Conservation (phyloP, 2,113 vertebrate genomes). For the Mellivora capensis region DNA sequence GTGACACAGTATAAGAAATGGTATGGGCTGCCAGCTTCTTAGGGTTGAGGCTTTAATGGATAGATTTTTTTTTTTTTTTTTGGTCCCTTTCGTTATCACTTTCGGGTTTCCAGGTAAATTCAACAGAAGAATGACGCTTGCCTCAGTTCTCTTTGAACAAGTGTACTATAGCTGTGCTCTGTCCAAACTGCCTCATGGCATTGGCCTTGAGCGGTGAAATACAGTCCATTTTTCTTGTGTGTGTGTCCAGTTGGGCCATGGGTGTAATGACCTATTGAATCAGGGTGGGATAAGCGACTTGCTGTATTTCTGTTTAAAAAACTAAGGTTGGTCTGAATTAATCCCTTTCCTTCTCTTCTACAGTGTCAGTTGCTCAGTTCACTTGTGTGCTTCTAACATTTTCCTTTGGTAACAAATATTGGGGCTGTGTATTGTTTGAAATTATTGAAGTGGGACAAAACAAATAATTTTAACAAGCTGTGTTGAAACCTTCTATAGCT, state of each 20-base stretch:
- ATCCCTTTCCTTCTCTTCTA: neutral
- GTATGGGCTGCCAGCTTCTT: neutral
- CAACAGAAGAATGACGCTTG: neutral
- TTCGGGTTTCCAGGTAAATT: neutral
- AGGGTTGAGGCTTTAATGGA: neutral
- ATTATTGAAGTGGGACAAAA: neutral
- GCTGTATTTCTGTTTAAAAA: neutral
- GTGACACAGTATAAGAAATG: neutral
- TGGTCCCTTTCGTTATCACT: neutral
- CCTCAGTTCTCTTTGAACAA: neutral
- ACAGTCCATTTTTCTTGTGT: neutral
- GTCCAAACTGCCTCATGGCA: neutral
- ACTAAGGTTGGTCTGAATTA: neutral
- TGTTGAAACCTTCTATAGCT: constrained; percentile 81
- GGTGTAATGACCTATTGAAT: neutral
- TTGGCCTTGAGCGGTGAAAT: neutral
- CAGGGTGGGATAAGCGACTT: neutral
- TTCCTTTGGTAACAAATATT: constrained; percentile 48
- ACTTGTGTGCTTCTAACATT: neutral
- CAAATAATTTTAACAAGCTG: constrained; percentile 40
- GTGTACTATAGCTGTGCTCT: neutral
- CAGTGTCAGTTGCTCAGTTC: neutral
- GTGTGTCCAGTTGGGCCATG: neutral
- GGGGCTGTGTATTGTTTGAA: constrained; percentile 27
- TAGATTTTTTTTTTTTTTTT: neutral